These are phyloP conservation scores for Ifrita kowaldi DNA, from an alignment of 2,113 vertebrate species.

Conservation along the genomic window DNA sequence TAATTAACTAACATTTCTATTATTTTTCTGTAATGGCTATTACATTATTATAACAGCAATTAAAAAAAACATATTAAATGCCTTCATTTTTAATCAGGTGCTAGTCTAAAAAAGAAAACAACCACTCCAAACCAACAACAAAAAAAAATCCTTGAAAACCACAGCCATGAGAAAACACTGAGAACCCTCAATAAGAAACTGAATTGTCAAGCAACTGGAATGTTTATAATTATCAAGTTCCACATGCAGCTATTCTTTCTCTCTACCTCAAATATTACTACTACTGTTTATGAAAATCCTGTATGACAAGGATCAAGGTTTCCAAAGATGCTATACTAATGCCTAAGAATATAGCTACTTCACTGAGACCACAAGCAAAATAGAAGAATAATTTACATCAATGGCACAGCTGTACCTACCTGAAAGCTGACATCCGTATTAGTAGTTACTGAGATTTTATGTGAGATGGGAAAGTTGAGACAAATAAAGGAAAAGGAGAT, in stretches of 20 bases:
- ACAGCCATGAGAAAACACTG: not conserved
- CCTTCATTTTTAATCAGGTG: not conserved
- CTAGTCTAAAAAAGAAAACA: not conserved
- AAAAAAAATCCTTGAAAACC: not conserved
- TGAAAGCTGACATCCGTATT: not conserved
- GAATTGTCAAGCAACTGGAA: not conserved
- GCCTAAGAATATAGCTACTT: not conserved
- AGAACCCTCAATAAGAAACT: not conserved
- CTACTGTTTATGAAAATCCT: not conserved
- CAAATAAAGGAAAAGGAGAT: not conserved
- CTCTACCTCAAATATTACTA: not conserved
- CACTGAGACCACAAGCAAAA: not conserved
- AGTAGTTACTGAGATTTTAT: not conserved
- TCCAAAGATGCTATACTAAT: not conserved
- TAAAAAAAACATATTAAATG: not conserved
- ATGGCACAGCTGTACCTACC: not conserved
- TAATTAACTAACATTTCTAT: not conserved
- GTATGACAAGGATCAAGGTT: not conserved
- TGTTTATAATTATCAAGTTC: not conserved
- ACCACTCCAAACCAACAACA: not conserved
- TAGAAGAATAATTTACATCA: not conserved
- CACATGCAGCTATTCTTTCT: not conserved
- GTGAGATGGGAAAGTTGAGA: not conserved
- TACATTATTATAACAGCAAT: not conserved
- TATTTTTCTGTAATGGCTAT: not conserved